phyloP scores from a whole-genome alignment of 2,113 vertebrate species.

The Bombycilla garrulus region DNA sequence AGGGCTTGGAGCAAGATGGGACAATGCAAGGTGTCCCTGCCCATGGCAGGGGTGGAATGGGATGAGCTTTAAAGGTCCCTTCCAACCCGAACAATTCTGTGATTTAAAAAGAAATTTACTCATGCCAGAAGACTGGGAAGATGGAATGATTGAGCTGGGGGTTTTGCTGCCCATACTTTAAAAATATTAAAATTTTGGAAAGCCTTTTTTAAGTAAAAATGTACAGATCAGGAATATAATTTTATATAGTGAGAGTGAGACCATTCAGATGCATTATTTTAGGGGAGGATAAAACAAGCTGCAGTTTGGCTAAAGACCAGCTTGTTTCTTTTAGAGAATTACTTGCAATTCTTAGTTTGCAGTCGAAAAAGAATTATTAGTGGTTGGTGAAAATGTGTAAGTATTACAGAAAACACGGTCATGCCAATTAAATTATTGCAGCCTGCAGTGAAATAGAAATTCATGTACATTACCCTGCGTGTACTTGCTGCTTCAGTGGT shows the following conservation, averaged over 20 bases:
- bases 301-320: not conserved
- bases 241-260: not conserved
- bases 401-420: not conserved
- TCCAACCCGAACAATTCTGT: not conserved
- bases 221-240: not conserved
- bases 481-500: not conserved
- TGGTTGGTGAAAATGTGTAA: not conserved
- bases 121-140: not conserved
- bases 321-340: not conserved
- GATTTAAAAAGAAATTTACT: not conserved
- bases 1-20: not conserved
- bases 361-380: not conserved
- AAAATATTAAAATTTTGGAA: not conserved
- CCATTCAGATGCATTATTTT: not conserved
- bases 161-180: not conserved
- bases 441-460: not conserved
- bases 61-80: too few relatives aligned
- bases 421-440: not conserved
- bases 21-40: not conserved
- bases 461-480: not conserved
- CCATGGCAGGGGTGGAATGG: rapidly evolving
- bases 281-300: not conserved
- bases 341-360: not conserved
- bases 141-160: not conserved
- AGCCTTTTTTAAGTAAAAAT: not conserved